phyloP scores from a whole-genome alignment of 2,888 invertebrate genomes.

The Ariolimax columbianus region DNA sequence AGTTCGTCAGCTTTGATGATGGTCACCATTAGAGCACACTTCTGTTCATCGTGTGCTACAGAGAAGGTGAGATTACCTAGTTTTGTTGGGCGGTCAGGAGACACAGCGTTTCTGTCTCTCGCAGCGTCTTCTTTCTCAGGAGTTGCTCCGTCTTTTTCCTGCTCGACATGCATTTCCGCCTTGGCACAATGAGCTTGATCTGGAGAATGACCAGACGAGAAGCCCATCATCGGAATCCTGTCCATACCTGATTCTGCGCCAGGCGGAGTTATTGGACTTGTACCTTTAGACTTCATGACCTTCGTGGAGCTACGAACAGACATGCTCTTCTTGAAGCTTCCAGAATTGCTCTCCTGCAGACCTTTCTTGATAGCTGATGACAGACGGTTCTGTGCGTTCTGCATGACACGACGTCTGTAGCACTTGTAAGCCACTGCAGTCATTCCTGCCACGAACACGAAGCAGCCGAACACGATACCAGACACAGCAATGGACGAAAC shows the following conservation, averaged over 20 bases:
- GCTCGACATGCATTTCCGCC: conserved; percentile 79
- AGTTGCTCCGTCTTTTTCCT: conserved; percentile 79
- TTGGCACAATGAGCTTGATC: conserved; percentile 70
- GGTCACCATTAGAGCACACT: conserved; percentile 93
- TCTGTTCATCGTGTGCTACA: conserved; percentile 92
- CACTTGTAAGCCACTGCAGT: conserved; percentile 85
- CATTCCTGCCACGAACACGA: conserved; percentile 82
- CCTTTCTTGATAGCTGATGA: conserved; percentile 77
- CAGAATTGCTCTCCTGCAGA: conserved; percentile 71
- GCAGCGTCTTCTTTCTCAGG: conserved; percentile 73
- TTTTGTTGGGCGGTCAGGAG: conserved; percentile 54
- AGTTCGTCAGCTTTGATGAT: conserved; percentile 93
- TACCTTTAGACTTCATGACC: conserved; percentile 77
- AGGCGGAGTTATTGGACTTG: conserved; percentile 71
- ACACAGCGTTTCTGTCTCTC: conserved; percentile 30
- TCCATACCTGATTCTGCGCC: conserved; percentile 64
- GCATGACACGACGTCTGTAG: conserved; percentile 82
- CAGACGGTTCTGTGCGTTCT: conserved; percentile 74
- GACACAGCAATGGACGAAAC: conserved; percentile 80
- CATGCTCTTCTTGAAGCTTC: conserved; percentile 88
- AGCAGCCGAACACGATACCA: conserved; percentile 83
- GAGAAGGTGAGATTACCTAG: conserved; percentile 94
- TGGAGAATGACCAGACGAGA: conserved; percentile 80
- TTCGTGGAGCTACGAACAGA: conserved; percentile 82
- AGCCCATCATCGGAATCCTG: conserved; percentile 75